Conservation (phyloP, 2,888 invertebrate genomes). For the Heteromyza rotundicornis region DNA sequence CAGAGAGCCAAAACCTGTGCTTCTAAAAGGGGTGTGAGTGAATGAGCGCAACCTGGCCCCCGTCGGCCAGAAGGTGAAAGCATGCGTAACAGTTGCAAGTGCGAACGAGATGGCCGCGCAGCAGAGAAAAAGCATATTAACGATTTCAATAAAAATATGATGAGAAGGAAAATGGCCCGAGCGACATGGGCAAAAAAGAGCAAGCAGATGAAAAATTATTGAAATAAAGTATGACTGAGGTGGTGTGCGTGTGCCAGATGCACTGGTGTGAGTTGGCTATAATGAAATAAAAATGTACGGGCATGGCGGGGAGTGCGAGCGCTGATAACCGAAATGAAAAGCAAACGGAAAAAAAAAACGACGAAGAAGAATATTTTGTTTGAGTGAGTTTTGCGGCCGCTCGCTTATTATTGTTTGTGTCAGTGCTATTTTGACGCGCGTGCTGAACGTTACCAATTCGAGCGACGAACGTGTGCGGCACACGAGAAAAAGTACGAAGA, state of each 20-base stretch:
- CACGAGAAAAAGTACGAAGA: slow-evolving; percentile 13
- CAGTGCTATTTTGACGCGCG: slow-evolving; percentile 64
- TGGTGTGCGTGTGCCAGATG: neutral
- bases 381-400: slow-evolving; percentile 56
- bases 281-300: slow-evolving; percentile 24
- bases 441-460: slow-evolving; percentile 51
- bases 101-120: neutral
- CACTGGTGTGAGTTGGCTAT: neutral
- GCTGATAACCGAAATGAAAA: neutral
- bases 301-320: neutral
- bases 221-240: slow-evolving; percentile 9
- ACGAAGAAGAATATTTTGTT: slow-evolving; percentile 30
- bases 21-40: slow-evolving; percentile 22
- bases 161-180: slow-evolving; percentile 38
- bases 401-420: slow-evolving; percentile 59
- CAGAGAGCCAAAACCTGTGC: slow-evolving; percentile 1
- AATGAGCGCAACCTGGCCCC: neutral
- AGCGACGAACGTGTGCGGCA: neutral
- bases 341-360: neutral
- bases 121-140: slow-evolving; percentile 11
- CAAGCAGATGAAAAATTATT: slow-evolving; percentile 11
- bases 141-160: slow-evolving; percentile 54
- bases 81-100: slow-evolving; percentile 10
- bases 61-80: slow-evolving; percentile 10
- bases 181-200: slow-evolving; percentile 11